Evolutionary conservation across 2,113 vertebrate species (phyloP).

Genomic region (Chroicocephalus ridibundus): DNA sequence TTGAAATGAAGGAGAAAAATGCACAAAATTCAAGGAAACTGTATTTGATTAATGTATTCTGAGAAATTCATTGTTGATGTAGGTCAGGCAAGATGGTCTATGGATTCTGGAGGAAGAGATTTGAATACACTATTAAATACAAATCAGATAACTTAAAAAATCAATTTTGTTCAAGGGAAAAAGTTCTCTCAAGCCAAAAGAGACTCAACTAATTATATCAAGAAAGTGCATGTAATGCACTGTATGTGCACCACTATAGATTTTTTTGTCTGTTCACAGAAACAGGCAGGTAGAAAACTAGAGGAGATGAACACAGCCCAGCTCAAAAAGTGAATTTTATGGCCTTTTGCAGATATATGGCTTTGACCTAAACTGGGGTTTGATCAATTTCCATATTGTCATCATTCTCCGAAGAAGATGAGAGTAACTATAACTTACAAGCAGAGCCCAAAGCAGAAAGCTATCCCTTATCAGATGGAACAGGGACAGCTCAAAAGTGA

Average conservation of each 20-base stretch:
- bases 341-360: neutral
- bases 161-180: constrained; percentile 69
- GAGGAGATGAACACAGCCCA: neutral
- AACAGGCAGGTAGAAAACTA: constrained; percentile 33
- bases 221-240: constrained; percentile 52
- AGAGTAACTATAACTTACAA: constrained; percentile 3
- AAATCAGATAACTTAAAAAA: constrained; percentile 74
- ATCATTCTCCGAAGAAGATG: neutral
- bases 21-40: constrained; percentile 22
- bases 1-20: constrained; percentile 33
- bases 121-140: constrained; percentile 70
- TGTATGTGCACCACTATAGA: constrained; percentile 45
- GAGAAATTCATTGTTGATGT: constrained; percentile 55
- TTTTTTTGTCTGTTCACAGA: constrained; percentile 60
- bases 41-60: constrained; percentile 56
- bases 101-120: constrained; percentile 64
- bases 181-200: constrained; percentile 61
- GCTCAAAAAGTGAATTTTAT: constrained; percentile 5
- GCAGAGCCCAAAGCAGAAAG: neutral
- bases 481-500: neutral
- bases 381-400: constrained; percentile 21
- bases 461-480: neutral
- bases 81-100: constrained; percentile 55
- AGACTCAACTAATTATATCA: constrained; percentile 66
- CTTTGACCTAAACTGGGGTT: neutral